Conservation (phyloP, 2,888 invertebrate genomes). For the Nudaria mundana region DNA sequence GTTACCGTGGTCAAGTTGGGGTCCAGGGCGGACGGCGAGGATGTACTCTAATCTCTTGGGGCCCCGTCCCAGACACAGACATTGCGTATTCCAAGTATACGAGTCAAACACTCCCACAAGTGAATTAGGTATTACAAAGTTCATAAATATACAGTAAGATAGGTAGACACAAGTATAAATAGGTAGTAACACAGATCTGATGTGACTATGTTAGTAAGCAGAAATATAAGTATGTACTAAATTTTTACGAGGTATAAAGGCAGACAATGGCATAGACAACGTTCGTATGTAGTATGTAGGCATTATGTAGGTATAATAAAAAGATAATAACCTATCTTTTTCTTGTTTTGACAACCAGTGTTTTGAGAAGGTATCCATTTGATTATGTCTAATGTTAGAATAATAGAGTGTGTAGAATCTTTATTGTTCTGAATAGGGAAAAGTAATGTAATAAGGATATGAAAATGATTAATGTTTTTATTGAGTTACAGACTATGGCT, state of each 20-base stretch:
- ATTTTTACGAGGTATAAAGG: slow-evolving; percentile 52
- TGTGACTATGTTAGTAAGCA: slow-evolving; percentile 41
- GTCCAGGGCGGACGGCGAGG: too few relatives aligned
- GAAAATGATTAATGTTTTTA: too few relatives aligned
- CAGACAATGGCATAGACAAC: slow-evolving; percentile 39
- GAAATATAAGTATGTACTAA: slow-evolving; percentile 46
- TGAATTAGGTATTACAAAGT: too few relatives aligned
- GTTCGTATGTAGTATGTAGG: slow-evolving; percentile 40
- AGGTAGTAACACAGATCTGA: slow-evolving; percentile 43
- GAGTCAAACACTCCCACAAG: too few relatives aligned
- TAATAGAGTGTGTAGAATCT: slow-evolving; percentile 16
- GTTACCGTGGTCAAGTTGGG: too few relatives aligned
- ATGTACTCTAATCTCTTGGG: too few relatives aligned
- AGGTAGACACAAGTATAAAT: too few relatives aligned
- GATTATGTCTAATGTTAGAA: slow-evolving; percentile 8
- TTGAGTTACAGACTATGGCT: too few relatives aligned
- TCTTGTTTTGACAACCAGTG: slow-evolving; percentile 28
- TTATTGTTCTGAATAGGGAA: not conserved
- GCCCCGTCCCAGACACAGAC: too few relatives aligned
- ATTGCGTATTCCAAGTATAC: too few relatives aligned
- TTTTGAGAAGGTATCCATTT: slow-evolving; percentile 13
- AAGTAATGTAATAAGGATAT: not conserved
- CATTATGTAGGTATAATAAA: slow-evolving; percentile 38
- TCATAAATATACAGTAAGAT: slow-evolving; percentile 33
- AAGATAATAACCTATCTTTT: slow-evolving; percentile 33